A percentile compares a stretch with the other conserved stretches of the same genome.
Evolutionary conservation across 2,113 vertebrate species (phyloP).

Genomic region (Microtus oregoni): DNA sequence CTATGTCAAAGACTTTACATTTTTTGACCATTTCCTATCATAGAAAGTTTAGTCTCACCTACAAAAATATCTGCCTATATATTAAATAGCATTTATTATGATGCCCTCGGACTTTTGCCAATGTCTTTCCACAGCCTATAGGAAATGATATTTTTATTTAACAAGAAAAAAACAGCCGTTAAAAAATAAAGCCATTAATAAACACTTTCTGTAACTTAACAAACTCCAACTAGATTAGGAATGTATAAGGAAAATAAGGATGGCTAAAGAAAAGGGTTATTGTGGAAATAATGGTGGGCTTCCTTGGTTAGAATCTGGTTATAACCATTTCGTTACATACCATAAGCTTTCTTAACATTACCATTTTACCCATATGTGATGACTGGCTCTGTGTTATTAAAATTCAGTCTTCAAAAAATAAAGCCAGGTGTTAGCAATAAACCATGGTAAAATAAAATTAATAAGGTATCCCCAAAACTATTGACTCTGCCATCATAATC

Average conservation of each 20-base stretch:
- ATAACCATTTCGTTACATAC: background rate
- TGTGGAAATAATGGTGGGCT: background rate
- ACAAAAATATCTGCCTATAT: background rate
- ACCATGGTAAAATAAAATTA: slow-evolving; percentile 59
- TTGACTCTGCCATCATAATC: slow-evolving; percentile 7
- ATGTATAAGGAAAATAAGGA: background rate
- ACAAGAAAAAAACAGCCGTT: background rate
- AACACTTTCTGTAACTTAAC: slow-evolving; percentile 3
- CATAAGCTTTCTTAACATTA: background rate
- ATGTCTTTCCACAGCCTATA: background rate
- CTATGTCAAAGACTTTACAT: background rate
- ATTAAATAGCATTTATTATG: slow-evolving; percentile 54
- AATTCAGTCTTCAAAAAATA: background rate
- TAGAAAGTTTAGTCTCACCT: background rate
- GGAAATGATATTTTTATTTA: background rate
- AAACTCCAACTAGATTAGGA: background rate
- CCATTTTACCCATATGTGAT: background rate
- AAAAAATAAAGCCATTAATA: slow-evolving; percentile 48
- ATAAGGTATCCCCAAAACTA: background rate
- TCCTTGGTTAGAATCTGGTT: background rate
- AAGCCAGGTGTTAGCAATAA: slow-evolving; percentile 7
- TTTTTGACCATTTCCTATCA: background rate
- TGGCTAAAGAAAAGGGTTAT: background rate
- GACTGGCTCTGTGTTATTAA: background rate
- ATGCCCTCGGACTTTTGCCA: background rate